Evolutionary conservation across 2,113 vertebrate species (phyloP), one percentile per base, ranked within the genome.

Genomic region (Eulacestoma nigropectus): DNA sequence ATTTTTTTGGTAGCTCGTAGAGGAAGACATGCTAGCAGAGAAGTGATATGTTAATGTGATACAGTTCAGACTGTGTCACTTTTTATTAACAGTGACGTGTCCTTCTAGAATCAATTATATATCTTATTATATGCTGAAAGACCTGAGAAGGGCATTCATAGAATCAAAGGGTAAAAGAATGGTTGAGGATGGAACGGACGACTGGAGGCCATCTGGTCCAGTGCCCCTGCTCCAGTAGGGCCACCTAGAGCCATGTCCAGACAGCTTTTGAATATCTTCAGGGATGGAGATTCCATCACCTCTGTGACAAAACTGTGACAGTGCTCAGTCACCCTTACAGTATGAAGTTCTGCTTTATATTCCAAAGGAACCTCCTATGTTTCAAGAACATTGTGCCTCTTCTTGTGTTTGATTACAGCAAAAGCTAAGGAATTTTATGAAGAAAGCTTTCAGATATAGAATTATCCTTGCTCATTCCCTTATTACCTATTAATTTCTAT

Each of bases 291-390:
- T 14, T 64, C 26, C 55, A 52, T 13, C 26, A 3, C 2, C 16
- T 55, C 23, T 39, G 7, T 59, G 29, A 39, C 13, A 67, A 65
- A 81, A 8, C 11, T 52, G 21, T 67, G 14, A 4, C 32, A 59
- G 10, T 47, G 9, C 8, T 75, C 5, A 2, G 11, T 63, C 56
- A 50, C 7, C 1, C 10, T 75, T 29, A 44, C 7, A 22, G 4
- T 23, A 35, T 25, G 16, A 84, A 73, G 16, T 27, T 41, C 16
- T 63, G 2, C 11, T 67, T 72, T 52, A 32, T 49, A 46, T 74
- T 62, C 3, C 0, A 11, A 46, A 67, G 8, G 4, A 70, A 49
- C 4, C 2, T 62, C 7, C 11, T 7, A 2, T 29, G 7, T 78
- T 83, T 87, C 50, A 57, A 16, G 2, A 75, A 1, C 7, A 14